Conservation (phyloP, 2,113 vertebrate species). For the Ammodytes marinus region DNA sequence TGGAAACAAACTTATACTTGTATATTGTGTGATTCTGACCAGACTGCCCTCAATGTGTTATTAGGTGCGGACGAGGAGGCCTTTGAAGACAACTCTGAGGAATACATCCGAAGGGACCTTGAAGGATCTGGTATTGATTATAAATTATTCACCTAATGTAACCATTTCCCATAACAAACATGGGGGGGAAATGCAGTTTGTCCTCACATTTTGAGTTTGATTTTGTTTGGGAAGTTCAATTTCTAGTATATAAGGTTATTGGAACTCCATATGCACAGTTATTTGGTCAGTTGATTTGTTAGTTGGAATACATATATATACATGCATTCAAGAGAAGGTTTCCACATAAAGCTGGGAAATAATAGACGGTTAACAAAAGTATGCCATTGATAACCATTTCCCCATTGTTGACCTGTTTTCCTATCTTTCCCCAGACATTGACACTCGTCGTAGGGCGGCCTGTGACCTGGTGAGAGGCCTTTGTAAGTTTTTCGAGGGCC, state of each 20-base stretch:
- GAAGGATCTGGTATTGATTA: conserved; percentile 95
- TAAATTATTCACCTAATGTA: neutral
- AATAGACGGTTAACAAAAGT: neutral
- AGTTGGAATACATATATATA: neutral
- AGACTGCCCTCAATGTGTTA: conserved; percentile 29
- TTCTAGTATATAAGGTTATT: neutral
- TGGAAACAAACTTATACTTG: neutral
- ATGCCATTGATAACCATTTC: neutral
- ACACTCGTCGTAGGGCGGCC: conserved; percentile 96
- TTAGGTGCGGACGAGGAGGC: conserved; percentile 98
- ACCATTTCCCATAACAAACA: neutral
- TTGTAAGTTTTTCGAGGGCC: conserved; percentile 97
- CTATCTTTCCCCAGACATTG: conserved; percentile 88
- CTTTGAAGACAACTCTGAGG: conserved; percentile 99
- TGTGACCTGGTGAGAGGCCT: conserved; percentile 97
- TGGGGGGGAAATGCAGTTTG: neutral
- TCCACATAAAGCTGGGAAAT: neutral
- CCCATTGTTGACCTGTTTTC: neutral
- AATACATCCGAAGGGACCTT: conserved; percentile 97
- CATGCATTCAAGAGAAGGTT: neutral
- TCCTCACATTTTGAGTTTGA: neutral
- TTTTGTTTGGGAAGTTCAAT: neutral
- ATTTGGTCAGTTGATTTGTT: neutral
- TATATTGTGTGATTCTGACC: conserved; percentile 21
- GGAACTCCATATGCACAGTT: neutral